Percentiles rank a stretch among this genome's conserved stretches.
Evolutionary conservation across 2,113 vertebrate genomes (phyloP).

Genomic region (Otus sunia): DNA sequence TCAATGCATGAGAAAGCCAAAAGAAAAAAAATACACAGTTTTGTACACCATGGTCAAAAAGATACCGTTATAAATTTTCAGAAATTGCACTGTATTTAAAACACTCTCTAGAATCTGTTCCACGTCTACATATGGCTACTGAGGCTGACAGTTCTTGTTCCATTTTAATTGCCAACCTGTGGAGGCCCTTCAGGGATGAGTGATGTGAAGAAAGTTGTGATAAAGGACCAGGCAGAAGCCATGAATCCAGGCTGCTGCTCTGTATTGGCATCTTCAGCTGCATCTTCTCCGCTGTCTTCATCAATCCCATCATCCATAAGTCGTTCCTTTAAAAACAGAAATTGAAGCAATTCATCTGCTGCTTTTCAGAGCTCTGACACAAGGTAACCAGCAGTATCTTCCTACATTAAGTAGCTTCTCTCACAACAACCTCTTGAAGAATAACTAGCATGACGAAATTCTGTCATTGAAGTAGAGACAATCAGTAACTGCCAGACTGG

Average conservation of each 20-base stretch:
- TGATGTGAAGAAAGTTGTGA: constrained; percentile 95
- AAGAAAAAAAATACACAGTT: constrained; percentile 66
- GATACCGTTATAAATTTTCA: constrained; percentile 64
- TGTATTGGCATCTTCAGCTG: constrained; percentile 76
- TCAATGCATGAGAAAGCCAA: constrained; percentile 69
- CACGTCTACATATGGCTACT: constrained; percentile 22
- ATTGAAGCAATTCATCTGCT: constrained; percentile 5
- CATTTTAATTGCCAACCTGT: constrained; percentile 87
- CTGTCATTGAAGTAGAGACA: neutral
- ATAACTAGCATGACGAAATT: neutral
- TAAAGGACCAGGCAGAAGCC: constrained; percentile 94
- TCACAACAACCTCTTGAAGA: neutral
- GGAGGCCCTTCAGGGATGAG: constrained; percentile 94
- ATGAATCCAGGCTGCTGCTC: constrained; percentile 83
- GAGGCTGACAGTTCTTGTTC: constrained; percentile 53
- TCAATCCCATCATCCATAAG: constrained; percentile 89
- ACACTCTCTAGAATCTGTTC: constrained; percentile 59
- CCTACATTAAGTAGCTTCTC: neutral
- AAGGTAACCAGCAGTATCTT: neutral
- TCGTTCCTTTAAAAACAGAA: constrained; percentile 81
- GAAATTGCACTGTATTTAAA: constrained; percentile 79
- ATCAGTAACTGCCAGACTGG: neutral
- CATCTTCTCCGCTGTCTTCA: constrained; percentile 85
- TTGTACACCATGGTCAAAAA: constrained; percentile 76
- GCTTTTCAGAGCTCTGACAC: neutral